Conservation (phyloP, 2,797 vertebrate species). For the Syndactyla subalaris region DNA sequence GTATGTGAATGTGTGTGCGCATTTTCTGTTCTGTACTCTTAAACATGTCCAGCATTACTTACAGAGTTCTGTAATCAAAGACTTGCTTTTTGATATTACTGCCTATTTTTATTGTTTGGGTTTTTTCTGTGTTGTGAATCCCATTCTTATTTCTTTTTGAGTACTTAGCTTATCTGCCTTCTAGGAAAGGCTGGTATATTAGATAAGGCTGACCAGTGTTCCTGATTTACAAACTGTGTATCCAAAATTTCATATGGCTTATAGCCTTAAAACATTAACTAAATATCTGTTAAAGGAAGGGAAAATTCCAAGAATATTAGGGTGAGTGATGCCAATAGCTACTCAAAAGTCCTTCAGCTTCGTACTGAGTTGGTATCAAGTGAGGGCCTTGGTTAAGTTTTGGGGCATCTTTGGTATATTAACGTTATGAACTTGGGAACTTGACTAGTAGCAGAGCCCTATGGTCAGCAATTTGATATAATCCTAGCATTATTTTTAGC, state of each 20-base stretch:
- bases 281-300: background rate
- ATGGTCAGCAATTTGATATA: background rate
- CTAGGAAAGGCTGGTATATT: background rate
- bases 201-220: fast-evolving
- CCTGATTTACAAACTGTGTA: background rate
- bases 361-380: background rate
- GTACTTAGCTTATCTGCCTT: background rate
- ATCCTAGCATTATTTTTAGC: background rate
- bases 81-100: background rate
- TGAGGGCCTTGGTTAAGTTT: background rate
- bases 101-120: background rate
- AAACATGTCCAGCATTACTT: background rate
- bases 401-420: background rate
- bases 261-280: background rate
- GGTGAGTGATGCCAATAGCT: background rate
- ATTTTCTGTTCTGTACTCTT: background rate
- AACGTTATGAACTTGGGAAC: background rate
- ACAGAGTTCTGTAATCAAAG: background rate
- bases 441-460: background rate
- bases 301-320: background rate
- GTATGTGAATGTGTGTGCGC: fast-evolving
- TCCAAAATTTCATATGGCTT: background rate
- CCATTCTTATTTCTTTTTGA: background rate
- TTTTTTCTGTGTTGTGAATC: background rate
- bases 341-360: background rate